These are phyloP conservation scores for Cephus nigrinus DNA, from an alignment of 2,888 invertebrate species.

Conservation along the genomic window DNA sequence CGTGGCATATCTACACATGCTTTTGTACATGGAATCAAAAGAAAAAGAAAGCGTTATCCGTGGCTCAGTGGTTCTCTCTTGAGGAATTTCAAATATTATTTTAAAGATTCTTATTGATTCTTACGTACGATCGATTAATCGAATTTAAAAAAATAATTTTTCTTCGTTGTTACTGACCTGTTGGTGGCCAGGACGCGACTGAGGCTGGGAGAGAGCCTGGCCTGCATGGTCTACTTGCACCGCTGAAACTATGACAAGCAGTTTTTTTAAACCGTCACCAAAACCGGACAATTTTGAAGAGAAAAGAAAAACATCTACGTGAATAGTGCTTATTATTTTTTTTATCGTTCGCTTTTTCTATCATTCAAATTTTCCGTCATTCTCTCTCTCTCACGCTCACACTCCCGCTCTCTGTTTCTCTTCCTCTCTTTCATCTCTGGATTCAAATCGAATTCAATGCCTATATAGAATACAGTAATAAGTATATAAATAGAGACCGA, in stretches of 20 bases:
- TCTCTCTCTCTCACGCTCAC: not conserved
- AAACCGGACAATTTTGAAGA: conserved; percentile 16
- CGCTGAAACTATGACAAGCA: conserved; percentile 64
- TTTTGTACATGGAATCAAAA: no score
- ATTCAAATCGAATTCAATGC: no score
- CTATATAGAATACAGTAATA: no score
- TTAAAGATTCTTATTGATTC: not conserved
- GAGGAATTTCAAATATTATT: not conserved
- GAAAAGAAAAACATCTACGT: conserved; percentile 26
- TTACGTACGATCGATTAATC: not conserved
- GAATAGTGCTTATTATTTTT: not conserved
- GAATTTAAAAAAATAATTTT: conserved; percentile 33
- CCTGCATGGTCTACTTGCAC: conserved; percentile 66
- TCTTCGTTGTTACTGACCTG: conserved; percentile 62
- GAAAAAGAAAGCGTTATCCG: no score
- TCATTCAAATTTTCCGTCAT: not conserved
- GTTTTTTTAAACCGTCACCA: conserved; percentile 58
- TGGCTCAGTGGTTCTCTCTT: not conserved
- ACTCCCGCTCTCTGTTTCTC: no score
- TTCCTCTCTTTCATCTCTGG: no score
- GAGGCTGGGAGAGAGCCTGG: conserved; percentile 65
- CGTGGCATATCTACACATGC: no score
- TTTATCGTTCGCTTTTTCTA: no score
- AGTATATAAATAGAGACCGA: conserved; percentile 10
- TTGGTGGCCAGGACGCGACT: conserved; percentile 65